Evolutionary conservation across 2,797 vertebrate genomes (phyloP).

Genomic region (Phataginus tetradactyla): DNA sequence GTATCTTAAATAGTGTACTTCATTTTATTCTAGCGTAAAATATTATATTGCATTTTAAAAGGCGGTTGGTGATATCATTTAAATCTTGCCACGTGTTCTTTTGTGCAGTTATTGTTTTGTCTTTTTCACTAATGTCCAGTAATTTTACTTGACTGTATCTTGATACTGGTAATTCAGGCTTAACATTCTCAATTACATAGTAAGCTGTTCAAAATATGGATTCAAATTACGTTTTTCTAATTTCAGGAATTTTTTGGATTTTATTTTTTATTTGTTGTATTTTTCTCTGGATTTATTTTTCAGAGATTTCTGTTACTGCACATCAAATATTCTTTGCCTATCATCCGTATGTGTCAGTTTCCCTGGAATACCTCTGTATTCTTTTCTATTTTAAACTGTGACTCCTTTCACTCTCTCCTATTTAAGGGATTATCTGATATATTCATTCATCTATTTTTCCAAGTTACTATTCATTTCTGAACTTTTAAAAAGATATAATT

Average conservation of each 20-base stretch:
- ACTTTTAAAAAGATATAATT: neutral
- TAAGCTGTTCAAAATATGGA: neutral
- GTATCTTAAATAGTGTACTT: neutral
- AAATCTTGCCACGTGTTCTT: neutral
- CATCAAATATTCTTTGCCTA: neutral
- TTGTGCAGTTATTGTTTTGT: neutral
- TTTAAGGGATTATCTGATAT: neutral
- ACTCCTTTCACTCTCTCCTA: neutral
- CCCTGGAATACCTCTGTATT: neutral
- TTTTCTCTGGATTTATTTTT: neutral
- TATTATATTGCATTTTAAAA: neutral
- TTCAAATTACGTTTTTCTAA: neutral
- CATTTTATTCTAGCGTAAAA: neutral
- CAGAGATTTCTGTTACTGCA: neutral
- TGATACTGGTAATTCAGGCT: neutral
- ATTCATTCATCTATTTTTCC: neutral
- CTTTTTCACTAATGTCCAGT: neutral
- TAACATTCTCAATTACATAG: neutral
- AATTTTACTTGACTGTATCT: neutral
- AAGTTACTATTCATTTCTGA: neutral
- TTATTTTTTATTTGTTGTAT: neutral
- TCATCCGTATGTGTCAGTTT: neutral
- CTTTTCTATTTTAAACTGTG: neutral
- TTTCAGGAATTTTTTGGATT: neutral
- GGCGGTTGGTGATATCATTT: neutral